Conservation (phyloP, 2,888 invertebrate genomes). For the Meiosimyza decipiens region DNA sequence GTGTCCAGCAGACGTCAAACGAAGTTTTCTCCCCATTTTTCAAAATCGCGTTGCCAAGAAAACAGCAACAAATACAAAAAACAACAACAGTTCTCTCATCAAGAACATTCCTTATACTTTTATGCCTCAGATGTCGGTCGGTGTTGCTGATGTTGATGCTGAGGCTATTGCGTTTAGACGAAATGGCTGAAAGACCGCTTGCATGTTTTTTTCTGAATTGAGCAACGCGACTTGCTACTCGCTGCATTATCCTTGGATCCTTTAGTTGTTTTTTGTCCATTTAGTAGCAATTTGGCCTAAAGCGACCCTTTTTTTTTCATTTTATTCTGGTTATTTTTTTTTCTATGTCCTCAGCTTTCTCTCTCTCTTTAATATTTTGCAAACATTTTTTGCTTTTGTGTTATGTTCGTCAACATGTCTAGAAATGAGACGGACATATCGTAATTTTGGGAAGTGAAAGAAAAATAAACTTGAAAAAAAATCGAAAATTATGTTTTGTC, state of each 20-base stretch:
- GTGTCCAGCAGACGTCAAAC: conserved; percentile 38
- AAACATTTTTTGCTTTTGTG: too few relatives aligned
- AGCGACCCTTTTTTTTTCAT: conserved; percentile 24
- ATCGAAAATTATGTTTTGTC: too few relatives aligned
- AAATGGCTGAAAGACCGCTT: conserved; percentile 19
- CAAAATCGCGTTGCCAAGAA: conserved; percentile 37
- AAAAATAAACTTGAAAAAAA: too few relatives aligned
- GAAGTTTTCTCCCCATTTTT: conserved; percentile 33
- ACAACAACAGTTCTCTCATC: conserved; percentile 11
- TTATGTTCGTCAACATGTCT: too few relatives aligned
- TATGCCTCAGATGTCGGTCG: too few relatives aligned
- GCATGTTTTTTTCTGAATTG: conserved; percentile 14
- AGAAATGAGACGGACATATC: too few relatives aligned
- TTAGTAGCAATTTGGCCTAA: conserved; percentile 25
- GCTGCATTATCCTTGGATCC: conserved; percentile 28
- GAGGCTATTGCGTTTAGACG: background rate
- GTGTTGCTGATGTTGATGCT: background rate
- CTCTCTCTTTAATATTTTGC: too few relatives aligned
- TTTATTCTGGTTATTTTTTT: background rate
- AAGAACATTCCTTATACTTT: background rate
- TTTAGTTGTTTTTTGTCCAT: conserved; percentile 30
- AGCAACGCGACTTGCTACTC: conserved; percentile 19
- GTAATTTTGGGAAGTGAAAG: too few relatives aligned
- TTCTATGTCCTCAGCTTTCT: too few relatives aligned
- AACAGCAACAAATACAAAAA: conserved; percentile 16